Conservation (phyloP, 2,888 invertebrate species). For the Osedax frankpressi region DNA sequence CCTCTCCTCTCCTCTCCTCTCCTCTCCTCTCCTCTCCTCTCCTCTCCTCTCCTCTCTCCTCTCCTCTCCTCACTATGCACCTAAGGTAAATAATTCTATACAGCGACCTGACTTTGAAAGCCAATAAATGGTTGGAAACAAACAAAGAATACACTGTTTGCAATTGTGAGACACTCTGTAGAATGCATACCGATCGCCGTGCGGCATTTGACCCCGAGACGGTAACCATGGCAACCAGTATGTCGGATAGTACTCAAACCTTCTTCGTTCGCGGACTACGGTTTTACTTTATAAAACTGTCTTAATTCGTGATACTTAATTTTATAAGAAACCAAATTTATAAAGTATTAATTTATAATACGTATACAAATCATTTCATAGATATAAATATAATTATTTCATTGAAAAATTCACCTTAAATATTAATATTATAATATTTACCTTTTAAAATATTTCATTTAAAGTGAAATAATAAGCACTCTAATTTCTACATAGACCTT, state of each 20-base stretch:
- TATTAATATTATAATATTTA: too few relatives aligned
- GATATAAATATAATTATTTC: too few relatives aligned
- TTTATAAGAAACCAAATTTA: too few relatives aligned
- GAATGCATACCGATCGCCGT: not conserved
- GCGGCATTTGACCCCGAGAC: not conserved
- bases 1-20: constrained; percentile 10
- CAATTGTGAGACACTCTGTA: not conserved
- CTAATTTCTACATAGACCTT: too few relatives aligned
- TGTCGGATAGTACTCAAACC: not conserved
- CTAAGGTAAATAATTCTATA: too few relatives aligned
- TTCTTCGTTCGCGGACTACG: not conserved
- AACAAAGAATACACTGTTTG: not conserved
- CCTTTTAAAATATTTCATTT: too few relatives aligned
- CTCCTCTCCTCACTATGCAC: not conserved
- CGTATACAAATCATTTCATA: too few relatives aligned
- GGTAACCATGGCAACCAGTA: not conserved
- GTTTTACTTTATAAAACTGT: too few relatives aligned
- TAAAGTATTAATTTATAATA: too few relatives aligned
- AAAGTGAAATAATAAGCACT: too few relatives aligned
- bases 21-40: not conserved
- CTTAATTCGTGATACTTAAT: too few relatives aligned
- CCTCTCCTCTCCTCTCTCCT: not conserved
- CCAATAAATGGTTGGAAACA: not conserved
- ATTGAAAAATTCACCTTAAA: too few relatives aligned
- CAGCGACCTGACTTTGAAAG: not conserved